These are phyloP conservation scores for Zonitis immaculata DNA, from an alignment of 2,888 invertebrate species.

Conservation along the genomic window DNA sequence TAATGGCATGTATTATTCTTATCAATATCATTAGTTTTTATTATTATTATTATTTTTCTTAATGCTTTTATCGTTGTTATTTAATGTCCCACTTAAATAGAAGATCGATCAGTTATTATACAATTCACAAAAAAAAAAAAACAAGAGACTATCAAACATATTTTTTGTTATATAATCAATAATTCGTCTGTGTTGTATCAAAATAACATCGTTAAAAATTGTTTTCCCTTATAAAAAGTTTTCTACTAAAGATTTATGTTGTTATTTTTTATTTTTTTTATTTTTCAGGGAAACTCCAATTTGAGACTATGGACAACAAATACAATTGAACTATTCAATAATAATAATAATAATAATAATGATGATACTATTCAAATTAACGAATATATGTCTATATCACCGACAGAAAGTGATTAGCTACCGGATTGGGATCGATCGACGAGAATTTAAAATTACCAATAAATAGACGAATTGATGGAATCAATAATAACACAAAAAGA, in stretches of 20 bases:
- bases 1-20: conserved; percentile 29
- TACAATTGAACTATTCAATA: conserved; percentile 14
- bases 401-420: conserved; percentile 42
- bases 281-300: conserved; percentile 52
- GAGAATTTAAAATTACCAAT: conserved; percentile 38
- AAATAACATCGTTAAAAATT: no score
- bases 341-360: no score
- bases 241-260: no score
- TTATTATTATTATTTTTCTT: neutral
- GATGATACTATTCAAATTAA: conserved; percentile 41
- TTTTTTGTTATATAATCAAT: no score
- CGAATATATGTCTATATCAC: conserved; percentile 39
- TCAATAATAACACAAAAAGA: conserved; percentile 13
- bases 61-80: neutral
- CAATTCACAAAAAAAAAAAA: no score
- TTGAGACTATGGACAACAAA: conserved; percentile 48
- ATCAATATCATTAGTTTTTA: conserved; percentile 6
- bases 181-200: no score
- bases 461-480: conserved; percentile 5
- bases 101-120: no score
- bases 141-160: no score
- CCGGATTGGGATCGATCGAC: conserved; percentile 47
- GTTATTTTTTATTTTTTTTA: neutral
- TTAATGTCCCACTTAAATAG: no score
- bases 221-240: no score